Percentiles rank a stretch among this genome's conserved stretches.
phyloP scores from a whole-genome alignment of 2,888 invertebrate species.

The Epistrophe grossulariae region DNA sequence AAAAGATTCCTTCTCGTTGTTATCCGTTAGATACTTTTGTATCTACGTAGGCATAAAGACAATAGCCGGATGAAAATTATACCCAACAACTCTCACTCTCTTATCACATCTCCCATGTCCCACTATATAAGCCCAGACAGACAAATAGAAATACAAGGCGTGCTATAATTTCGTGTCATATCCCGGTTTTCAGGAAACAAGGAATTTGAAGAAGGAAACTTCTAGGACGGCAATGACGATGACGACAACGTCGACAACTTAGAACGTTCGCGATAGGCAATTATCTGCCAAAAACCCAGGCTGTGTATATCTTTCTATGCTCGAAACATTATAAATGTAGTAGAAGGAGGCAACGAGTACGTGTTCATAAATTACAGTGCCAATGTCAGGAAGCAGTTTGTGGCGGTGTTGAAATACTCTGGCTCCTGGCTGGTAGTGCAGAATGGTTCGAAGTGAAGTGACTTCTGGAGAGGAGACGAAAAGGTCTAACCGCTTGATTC shows the following conservation, averaged over 20 bases:
- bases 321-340: neutral
- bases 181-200: slow-evolving; percentile 52
- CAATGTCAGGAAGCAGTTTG: slow-evolving; percentile 70
- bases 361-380: slow-evolving; percentile 69
- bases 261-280: slow-evolving; percentile 47
- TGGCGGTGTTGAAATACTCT: slow-evolving; percentile 30
- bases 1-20: slow-evolving; percentile 57
- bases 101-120: slow-evolving; percentile 30
- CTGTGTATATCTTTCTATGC: neutral
- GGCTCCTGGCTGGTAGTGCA: neutral
- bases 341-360: slow-evolving; percentile 44
- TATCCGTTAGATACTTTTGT: slow-evolving; percentile 33
- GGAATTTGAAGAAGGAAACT: slow-evolving; percentile 23
- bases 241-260: neutral
- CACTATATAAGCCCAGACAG: slow-evolving; percentile 4
- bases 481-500: slow-evolving; percentile 37
- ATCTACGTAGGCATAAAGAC: slow-evolving; percentile 35
- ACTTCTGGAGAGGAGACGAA: slow-evolving; percentile 21
- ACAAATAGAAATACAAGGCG: slow-evolving; percentile 47
- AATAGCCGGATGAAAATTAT: slow-evolving; percentile 34
- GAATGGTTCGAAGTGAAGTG: slow-evolving; percentile 13
- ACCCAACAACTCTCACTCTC: neutral
- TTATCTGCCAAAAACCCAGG: slow-evolving; percentile 63
- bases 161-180: slow-evolving; percentile 64
- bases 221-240: slow-evolving; percentile 11